These are phyloP conservation scores for Bolborhynchus lineola DNA, from an alignment of 2,113 vertebrate genomes.

Conservation along the genomic window DNA sequence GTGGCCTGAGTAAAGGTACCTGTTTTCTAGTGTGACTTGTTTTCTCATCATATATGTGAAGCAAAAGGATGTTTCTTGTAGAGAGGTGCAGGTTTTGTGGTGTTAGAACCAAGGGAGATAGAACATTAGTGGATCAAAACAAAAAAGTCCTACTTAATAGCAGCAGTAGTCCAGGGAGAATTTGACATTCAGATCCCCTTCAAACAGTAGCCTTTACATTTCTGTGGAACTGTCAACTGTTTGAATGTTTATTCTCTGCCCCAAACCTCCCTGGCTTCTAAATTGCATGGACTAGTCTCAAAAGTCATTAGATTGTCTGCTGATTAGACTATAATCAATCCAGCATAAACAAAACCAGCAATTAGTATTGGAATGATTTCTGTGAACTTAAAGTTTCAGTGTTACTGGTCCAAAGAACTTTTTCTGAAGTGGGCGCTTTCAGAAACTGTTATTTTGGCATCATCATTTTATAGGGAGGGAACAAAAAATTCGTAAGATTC, in stretches of 20 bases:
- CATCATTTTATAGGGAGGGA: conserved; percentile 60
- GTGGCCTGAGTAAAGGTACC: background rate
- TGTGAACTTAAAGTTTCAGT: conserved; percentile 59
- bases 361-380: conserved; percentile 69
- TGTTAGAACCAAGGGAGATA: background rate
- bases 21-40: background rate
- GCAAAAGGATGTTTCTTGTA: background rate
- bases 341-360: conserved; percentile 73
- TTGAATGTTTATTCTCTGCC: conserved; percentile 40
- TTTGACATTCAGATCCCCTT: conserved; percentile 12
- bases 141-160: background rate
- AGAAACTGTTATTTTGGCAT: conserved; percentile 58
- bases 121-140: background rate
- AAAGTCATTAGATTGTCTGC: conserved; percentile 69
- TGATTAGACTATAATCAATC: conserved; percentile 71
- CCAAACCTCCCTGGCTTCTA: conserved; percentile 23
- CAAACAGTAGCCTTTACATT: conserved; percentile 10
- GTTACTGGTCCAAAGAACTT: conserved; percentile 39
- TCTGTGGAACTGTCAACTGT: conserved; percentile 15
- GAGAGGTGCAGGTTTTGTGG: background rate
- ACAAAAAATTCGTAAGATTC: conserved; percentile 68
- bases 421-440: conserved; percentile 45
- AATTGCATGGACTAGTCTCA: conserved; percentile 64
- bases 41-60: background rate
- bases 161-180: background rate